These are phyloP conservation scores for Dascillus cervinus DNA, from an alignment of 2,888 invertebrate species.

Conservation along the genomic window DNA sequence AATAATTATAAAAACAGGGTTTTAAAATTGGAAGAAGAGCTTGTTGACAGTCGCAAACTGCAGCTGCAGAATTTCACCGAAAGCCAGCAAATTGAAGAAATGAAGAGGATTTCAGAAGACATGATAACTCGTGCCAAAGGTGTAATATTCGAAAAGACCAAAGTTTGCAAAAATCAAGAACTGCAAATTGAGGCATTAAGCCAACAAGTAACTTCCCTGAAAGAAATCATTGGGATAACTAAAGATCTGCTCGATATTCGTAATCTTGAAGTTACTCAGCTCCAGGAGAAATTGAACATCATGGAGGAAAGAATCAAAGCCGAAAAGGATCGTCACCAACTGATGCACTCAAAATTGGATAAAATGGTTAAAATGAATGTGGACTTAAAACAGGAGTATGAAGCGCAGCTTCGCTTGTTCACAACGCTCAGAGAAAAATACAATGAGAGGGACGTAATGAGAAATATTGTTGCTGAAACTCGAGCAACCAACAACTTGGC, in stretches of 20 bases:
- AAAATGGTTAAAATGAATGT: slow-evolving; percentile 66
- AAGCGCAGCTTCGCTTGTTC: slow-evolving; percentile 67
- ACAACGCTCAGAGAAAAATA: slow-evolving; percentile 44
- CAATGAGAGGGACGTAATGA: slow-evolving; percentile 34
- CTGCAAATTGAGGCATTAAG: slow-evolving; percentile 65
- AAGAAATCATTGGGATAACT: slow-evolving; percentile 74
- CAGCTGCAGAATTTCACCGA: slow-evolving; percentile 30
- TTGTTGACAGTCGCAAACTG: slow-evolving; percentile 30
- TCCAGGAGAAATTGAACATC: slow-evolving; percentile 56
- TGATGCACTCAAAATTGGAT: slow-evolving; percentile 63
- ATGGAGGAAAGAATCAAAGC: slow-evolving; percentile 63
- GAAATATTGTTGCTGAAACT: slow-evolving; percentile 8
- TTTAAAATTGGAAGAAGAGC: slow-evolving; percentile 31
- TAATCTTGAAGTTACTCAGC: slow-evolving; percentile 69
- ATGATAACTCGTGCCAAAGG: slow-evolving; percentile 59
- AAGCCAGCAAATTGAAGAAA: slow-evolving; percentile 30
- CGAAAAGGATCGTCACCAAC: slow-evolving; percentile 62
- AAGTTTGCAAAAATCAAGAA: slow-evolving; percentile 70
- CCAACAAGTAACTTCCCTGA: slow-evolving; percentile 66
- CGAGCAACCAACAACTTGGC: no score
- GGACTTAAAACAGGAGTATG: slow-evolving; percentile 69
- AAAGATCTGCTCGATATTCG: slow-evolving; percentile 73
- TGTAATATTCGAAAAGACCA: slow-evolving; percentile 67
- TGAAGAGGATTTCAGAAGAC: slow-evolving; percentile 48
- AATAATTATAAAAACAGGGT: slow-evolving; percentile 32